phyloP scores from a whole-genome alignment of 2,888 invertebrate genomes.

The Polydrusus tereticollis region DNA sequence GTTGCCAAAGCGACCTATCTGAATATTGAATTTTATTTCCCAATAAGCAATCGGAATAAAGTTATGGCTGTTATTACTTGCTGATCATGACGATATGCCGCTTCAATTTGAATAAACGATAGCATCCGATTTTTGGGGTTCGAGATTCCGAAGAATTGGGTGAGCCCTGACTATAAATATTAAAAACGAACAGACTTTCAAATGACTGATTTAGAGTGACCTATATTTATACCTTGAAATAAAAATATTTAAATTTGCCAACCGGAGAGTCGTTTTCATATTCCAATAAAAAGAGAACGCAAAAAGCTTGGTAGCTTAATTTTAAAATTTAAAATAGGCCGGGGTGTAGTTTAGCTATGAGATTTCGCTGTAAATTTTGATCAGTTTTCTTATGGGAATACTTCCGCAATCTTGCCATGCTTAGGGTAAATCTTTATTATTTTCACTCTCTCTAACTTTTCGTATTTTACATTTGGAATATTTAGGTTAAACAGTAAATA shows the following conservation, averaged over 20 bases:
- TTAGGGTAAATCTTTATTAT: conserved; percentile 61
- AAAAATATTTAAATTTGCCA: conserved; percentile 6
- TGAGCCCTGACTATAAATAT: no score
- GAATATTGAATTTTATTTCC: no score
- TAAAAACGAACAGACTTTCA: no score
- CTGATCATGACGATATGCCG: no score
- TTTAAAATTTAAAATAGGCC: conserved; percentile 56
- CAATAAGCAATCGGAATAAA: no score
- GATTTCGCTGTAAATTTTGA: conserved; percentile 59
- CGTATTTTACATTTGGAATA: conserved; percentile 24
- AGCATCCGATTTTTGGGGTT: no score
- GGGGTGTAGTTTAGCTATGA: conserved; percentile 46
- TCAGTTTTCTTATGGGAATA: conserved; percentile 57
- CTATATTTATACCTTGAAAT: background rate
- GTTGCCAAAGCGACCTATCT: no score
- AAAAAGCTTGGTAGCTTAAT: conserved; percentile 53
- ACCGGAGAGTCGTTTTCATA: background rate
- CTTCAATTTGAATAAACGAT: no score
- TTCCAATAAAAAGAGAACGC: background rate
- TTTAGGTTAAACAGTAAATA: conserved; percentile 30
- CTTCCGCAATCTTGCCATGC: conserved; percentile 52
- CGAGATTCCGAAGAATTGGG: no score
- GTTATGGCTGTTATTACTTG: no score
- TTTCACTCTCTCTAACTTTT: conserved; percentile 59
- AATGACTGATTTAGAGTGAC: background rate